Percentiles rank a stretch among this genome's conserved stretches.
These are phyloP conservation scores for Leptinotarsa haldemani DNA, from an alignment of 2,888 invertebrate genomes.

Conservation along the genomic window DNA sequence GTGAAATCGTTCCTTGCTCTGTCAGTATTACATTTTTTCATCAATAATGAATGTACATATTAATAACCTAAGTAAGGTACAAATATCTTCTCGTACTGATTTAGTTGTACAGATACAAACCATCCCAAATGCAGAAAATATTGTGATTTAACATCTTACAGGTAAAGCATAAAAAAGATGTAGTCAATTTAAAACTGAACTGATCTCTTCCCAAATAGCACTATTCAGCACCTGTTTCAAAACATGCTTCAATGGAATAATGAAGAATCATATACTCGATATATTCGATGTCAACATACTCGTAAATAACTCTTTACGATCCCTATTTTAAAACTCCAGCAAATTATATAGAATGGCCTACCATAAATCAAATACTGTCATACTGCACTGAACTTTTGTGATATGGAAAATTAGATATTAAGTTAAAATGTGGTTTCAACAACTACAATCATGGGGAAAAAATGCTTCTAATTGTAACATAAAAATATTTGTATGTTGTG, in stretches of 20 bases:
- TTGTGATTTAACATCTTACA: not conserved
- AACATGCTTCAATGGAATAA: no score
- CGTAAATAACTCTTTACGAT: not conserved
- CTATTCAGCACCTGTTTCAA: not conserved
- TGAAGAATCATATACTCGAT: no score
- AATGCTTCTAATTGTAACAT: constrained; percentile 59
- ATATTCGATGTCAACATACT: no score
- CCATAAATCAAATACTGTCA: constrained; percentile 16
- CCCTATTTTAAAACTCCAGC: no score
- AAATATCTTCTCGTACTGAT: not conserved
- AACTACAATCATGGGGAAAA: constrained; percentile 58
- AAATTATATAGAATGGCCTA: constrained; percentile 8
- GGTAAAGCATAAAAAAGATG: not conserved
- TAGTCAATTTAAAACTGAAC: not conserved
- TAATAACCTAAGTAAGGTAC: not conserved
- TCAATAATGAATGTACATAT: not conserved
- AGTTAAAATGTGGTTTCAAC: constrained; percentile 41
- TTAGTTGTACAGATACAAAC: not conserved
- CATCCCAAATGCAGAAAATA: constrained; percentile 2
- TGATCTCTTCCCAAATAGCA: not conserved
- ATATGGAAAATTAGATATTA: constrained; percentile 40
- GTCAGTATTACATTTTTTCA: not conserved
- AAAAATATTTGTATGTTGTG: constrained; percentile 58
- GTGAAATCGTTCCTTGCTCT: not conserved
- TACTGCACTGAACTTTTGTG: constrained; percentile 43